phyloP scores from a whole-genome alignment of 2,113 vertebrate genomes.

The western clawed frog (Xenopus tropicalis) region DNA sequence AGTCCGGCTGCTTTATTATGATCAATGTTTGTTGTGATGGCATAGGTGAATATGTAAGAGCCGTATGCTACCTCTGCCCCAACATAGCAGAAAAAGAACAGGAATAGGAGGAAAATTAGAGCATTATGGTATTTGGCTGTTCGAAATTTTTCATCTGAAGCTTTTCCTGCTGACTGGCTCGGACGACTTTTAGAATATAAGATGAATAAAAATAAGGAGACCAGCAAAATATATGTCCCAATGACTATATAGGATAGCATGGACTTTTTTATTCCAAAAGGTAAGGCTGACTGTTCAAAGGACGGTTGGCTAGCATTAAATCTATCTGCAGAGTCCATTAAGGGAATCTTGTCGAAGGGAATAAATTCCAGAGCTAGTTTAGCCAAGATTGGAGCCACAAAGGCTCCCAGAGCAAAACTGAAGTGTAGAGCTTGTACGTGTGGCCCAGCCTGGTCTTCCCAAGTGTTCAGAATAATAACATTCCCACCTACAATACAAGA shows the following conservation, averaged over 20 bases:
- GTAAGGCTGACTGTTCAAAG: neutral
- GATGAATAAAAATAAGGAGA: slow-evolving; percentile 70
- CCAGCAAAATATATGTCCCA: slow-evolving; percentile 69
- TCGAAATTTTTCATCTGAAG: slow-evolving; percentile 44
- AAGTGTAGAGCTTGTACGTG: slow-evolving; percentile 94
- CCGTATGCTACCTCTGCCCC: slow-evolving; percentile 87
- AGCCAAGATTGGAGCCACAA: slow-evolving; percentile 81
- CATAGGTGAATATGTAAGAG: slow-evolving; percentile 85
- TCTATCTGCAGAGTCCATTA: neutral
- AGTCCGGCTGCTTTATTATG: slow-evolving; percentile 69
- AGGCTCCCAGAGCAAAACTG: slow-evolving; percentile 85
- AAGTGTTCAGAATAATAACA: slow-evolving; percentile 77
- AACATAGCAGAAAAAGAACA: slow-evolving; percentile 89
- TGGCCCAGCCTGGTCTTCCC: slow-evolving; percentile 77
- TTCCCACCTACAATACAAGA: slow-evolving; percentile 75
- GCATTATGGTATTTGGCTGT: slow-evolving; percentile 70
- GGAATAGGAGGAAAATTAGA: slow-evolving; percentile 74
- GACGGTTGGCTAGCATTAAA: neutral
- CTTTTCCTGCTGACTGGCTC: slow-evolving; percentile 51
- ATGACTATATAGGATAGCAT: slow-evolving; percentile 84
- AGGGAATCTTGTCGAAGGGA: neutral
- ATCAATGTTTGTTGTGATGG: slow-evolving; percentile 63
- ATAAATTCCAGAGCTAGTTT: slow-evolving; percentile 69
- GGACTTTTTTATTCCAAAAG: slow-evolving; percentile 26
- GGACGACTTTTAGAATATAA: slow-evolving; percentile 61